Percentiles rank a stretch among this genome's conserved stretches.
Evolutionary conservation across 2,113 vertebrate genomes (phyloP).

Genomic region (Catharus fuscescens): DNA sequence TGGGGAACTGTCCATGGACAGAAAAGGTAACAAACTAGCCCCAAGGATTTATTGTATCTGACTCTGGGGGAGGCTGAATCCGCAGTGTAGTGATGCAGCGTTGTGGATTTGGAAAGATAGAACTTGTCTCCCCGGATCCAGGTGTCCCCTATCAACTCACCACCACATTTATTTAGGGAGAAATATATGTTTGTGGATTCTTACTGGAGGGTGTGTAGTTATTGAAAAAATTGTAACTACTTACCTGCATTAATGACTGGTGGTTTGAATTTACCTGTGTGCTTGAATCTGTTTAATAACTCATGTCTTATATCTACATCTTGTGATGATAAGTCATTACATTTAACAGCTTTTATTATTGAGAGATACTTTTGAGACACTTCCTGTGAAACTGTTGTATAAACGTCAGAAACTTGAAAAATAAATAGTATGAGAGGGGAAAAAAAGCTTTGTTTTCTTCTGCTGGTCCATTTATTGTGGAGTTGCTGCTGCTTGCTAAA

Average conservation of each 20-base stretch:
- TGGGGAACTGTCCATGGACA: background rate
- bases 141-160: background rate
- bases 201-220: background rate
- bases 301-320: conserved; percentile 55
- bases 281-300: conserved; percentile 60
- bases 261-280: conserved; percentile 29
- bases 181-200: background rate
- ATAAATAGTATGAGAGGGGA: background rate
- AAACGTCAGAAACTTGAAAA: background rate
- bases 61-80: background rate
- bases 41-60: background rate
- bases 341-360: conserved; percentile 55
- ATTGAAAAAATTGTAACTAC: background rate
- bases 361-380: conserved; percentile 63
- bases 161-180: background rate
- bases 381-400: conserved; percentile 32
- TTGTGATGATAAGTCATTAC: conserved; percentile 69
- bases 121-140: background rate
- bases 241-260: background rate
- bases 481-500: conserved; percentile 36
- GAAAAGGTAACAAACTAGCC: background rate
- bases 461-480: conserved; percentile 61
- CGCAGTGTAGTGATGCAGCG: fast-evolving
- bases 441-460: background rate
- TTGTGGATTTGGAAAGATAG: background rate